Evolutionary conservation across 2,888 invertebrate genomes (phyloP).

Genomic region (Euphydryas editha): DNA sequence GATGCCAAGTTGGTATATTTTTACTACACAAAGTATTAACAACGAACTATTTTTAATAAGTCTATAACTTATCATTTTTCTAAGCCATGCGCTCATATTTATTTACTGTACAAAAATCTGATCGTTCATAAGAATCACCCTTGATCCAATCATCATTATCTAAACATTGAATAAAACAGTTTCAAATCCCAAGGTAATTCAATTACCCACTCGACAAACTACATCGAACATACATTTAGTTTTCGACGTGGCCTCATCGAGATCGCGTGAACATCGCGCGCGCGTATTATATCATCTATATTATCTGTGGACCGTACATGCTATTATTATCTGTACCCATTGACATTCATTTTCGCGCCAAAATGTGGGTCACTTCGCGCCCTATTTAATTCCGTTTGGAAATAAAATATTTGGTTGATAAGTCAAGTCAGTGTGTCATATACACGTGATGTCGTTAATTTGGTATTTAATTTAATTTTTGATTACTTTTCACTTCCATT

Average conservation of each 20-base stretch:
- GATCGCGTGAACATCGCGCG: constrained; percentile 50
- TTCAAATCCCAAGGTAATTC: constrained; percentile 53
- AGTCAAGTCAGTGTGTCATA: constrained; percentile 41
- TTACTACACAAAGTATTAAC: too few relatives aligned
- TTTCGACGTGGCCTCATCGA: constrained; percentile 45
- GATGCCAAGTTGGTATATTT: too few relatives aligned
- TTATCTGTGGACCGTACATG: background rate
- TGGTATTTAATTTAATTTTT: constrained; percentile 51
- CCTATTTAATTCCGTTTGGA: constrained; percentile 49
- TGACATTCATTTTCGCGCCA: constrained; percentile 71
- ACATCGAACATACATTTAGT: constrained; percentile 38
- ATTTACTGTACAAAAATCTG: constrained; percentile 3
- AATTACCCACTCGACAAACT: constrained; percentile 31
- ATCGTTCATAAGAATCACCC: constrained; percentile 11
- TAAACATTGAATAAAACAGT: constrained; percentile 33
- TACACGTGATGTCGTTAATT: constrained; percentile 55
- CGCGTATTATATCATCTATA: constrained; percentile 59
- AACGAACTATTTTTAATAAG: too few relatives aligned
- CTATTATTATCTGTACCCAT: constrained; percentile 17
- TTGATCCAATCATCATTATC: constrained; percentile 8
- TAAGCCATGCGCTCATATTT: background rate
- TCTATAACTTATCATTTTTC: too few relatives aligned
- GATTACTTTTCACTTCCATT: constrained; percentile 30
- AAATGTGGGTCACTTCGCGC: constrained; percentile 62
- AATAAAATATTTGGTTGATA: constrained; percentile 48